Evolutionary conservation across 1,140 invertebrate species (phyloP), one percentile per base, ranked within the genome.

Genomic region (Drosophila dunni): DNA sequence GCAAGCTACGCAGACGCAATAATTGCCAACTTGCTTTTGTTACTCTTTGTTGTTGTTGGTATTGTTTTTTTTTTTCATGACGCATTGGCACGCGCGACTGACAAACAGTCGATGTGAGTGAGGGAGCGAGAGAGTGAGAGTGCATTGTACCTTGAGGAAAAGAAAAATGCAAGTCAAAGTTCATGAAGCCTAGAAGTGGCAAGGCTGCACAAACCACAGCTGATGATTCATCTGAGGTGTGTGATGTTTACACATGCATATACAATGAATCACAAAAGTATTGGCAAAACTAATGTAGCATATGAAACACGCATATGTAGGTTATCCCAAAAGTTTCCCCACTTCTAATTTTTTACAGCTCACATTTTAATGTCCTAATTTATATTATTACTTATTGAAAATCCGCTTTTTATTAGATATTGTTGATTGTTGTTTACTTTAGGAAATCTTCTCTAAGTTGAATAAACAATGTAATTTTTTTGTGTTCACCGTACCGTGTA

Each of bases 141-240:
- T 64, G 42, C 62, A 72, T 57, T 76, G 62, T 61, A 72, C 68
- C 70, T 73, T 73, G 46, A 13, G 13, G 33, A 20, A 3, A n/a
- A 24, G 38, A 8, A 10, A 42, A 44, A 20, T 24, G n/a, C 7
- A 40, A 48, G 46, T 2, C 20, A 36, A 17, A n/a, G 13, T 15
- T n/a, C n/a, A n/a, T 9, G 48, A 13, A 51, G 54, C 54, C 38
- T 65, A 65, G 69, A 64, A 68, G 64, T 44, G 40, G 24, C 66
- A 50, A 42, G 44, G 45, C 54, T 48, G 48, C 42, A 24, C 46
- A n/a, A 36, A 34, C n/a, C 29, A 63, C 51, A 70, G 58, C 67
- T 63, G 65, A 71, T 69, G 72, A 69, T 70, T 75, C 67, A 75
- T 38, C 53, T 62, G 64, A 69, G 45, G 65, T 66, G 36, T 8